Conservation (phyloP, 2,797 vertebrate genomes). For the Miichthys miiuy region DNA sequence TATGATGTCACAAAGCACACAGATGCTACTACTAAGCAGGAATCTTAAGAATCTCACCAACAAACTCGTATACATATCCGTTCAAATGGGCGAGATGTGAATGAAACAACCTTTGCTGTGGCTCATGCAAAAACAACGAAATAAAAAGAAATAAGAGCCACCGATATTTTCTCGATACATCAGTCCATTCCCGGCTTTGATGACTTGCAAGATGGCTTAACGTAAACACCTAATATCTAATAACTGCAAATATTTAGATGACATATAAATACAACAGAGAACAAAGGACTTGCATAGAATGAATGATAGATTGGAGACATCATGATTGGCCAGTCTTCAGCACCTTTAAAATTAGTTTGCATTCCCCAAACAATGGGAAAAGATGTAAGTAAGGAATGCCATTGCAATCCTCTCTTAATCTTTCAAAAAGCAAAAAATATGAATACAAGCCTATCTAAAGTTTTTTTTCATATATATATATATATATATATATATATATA, state of each 20-base stretch:
- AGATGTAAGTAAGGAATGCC: constrained; percentile 65
- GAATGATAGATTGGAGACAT: constrained; percentile 82
- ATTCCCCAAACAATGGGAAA: constrained; percentile 73
- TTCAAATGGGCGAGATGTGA: constrained; percentile 44
- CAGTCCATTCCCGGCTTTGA: constrained; percentile 48
- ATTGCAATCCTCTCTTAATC: constrained; percentile 59
- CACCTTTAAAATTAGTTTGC: constrained; percentile 82
- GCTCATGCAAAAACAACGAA: constrained; percentile 63
- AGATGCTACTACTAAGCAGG: constrained; percentile 61
- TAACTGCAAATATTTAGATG: constrained; percentile 54
- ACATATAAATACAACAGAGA: constrained; percentile 58
- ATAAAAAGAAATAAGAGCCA: constrained; percentile 30
- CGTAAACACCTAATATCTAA: constrained; percentile 57
- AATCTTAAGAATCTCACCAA: constrained; percentile 50
- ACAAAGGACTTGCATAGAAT: constrained; percentile 87
- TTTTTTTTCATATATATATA: constrained; percentile 35
- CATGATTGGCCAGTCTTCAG: constrained; percentile 82
- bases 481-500: constrained; percentile 50
- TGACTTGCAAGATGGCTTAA: constrained; percentile 51
- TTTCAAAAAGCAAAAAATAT: constrained; percentile 68
- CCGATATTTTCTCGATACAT: constrained; percentile 57
- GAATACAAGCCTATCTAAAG: constrained; percentile 56
- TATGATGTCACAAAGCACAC: constrained; percentile 53
- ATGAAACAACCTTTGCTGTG: constrained; percentile 37
- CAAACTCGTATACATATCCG: constrained; percentile 44